Percentiles rank a stretch among this genome's conserved stretches.
These are phyloP conservation scores for Lepidurus arcticus DNA, from an alignment of 1,140 invertebrate genomes.

Conservation along the genomic window DNA sequence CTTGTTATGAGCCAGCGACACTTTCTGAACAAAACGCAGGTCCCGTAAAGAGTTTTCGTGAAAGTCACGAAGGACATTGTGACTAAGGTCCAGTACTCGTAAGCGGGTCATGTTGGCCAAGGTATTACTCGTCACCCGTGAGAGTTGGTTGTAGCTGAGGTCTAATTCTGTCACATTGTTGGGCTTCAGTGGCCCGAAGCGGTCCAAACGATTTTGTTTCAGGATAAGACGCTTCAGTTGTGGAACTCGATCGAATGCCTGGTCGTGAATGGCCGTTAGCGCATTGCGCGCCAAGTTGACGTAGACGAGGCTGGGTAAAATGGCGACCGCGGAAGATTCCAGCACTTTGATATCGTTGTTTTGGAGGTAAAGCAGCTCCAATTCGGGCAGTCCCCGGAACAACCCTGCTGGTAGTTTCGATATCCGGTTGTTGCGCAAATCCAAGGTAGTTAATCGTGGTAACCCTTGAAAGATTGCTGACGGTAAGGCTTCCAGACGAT, in stretches of 20 bases:
- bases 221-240: conserved; percentile 43
- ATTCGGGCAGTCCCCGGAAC: conserved; percentile 56
- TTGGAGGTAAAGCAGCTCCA: conserved; percentile 40
- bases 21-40: conserved; percentile 4
- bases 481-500: conserved; percentile 59
- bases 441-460: conserved; percentile 56
- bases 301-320: conserved; percentile 42
- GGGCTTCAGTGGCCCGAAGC: conserved; percentile 28
- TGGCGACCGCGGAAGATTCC: conserved; percentile 41
- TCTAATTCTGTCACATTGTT: conserved; percentile 35
- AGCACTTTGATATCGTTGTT: conserved; percentile 42
- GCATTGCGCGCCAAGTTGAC: conserved; percentile 43
- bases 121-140: conserved; percentile 70
- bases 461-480: conserved; percentile 55
- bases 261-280: conserved; percentile 41
- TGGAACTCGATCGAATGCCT: conserved; percentile 42
- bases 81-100: conserved; percentile 63
- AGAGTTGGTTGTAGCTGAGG: conserved; percentile 55
- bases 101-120: conserved; percentile 60
- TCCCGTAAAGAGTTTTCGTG: conserved; percentile 15
- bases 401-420: conserved; percentile 63
- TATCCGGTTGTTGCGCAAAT: conserved; percentile 65
- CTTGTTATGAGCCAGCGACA: conserved; percentile 65
- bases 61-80: conserved; percentile 65
- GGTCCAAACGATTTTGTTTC: conserved; percentile 41